phyloP scores from a whole-genome alignment of 1,140 invertebrate genomes.

The Drosophila baimaii region DNA sequence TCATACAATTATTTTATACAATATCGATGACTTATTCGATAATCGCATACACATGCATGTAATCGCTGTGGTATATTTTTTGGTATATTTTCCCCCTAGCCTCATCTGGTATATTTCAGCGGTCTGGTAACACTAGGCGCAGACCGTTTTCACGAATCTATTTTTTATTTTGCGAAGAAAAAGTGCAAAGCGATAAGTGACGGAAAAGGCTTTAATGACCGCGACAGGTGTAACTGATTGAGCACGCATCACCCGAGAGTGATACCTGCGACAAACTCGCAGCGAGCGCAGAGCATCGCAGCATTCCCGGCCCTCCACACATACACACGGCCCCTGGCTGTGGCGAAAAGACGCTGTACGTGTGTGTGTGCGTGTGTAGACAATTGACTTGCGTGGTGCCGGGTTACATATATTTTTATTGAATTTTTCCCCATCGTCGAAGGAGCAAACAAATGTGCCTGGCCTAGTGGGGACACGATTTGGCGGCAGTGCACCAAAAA shows the following conservation, averaged over 20 bases:
- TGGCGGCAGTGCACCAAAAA: conserved; percentile 47
- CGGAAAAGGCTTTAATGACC: conserved; percentile 1
- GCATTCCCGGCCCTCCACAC: conserved; percentile 47
- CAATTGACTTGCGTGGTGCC: conserved; percentile 78
- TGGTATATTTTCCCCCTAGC: not conserved
- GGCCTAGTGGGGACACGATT: conserved; percentile 44
- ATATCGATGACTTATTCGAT: no score
- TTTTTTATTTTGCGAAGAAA: conserved; percentile 46
- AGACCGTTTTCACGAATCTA: conserved; percentile 49
- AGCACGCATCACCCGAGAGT: not conserved
- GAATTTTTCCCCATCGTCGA: conserved; percentile 55
- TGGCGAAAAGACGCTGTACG: conserved; percentile 47
- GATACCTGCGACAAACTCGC: not conserved
- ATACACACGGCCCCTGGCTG: conserved; percentile 34
- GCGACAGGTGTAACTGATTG: conserved; percentile 22
- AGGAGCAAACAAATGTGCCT: conserved; percentile 53
- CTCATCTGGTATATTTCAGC: not conserved
- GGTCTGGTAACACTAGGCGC: conserved; percentile 26
- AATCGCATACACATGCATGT: no score
- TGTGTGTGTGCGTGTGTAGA: conserved; percentile 67
- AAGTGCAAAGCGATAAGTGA: conserved; percentile 12
- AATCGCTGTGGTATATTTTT: not conserved
- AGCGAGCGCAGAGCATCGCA: conserved; percentile 19
- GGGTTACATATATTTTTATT: conserved; percentile 80
- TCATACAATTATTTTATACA: no score